Evolutionary conservation across 2,113 vertebrate species (phyloP), one percentile per base, ranked within the genome.

Genomic region (Bathybates hornii): DNA sequence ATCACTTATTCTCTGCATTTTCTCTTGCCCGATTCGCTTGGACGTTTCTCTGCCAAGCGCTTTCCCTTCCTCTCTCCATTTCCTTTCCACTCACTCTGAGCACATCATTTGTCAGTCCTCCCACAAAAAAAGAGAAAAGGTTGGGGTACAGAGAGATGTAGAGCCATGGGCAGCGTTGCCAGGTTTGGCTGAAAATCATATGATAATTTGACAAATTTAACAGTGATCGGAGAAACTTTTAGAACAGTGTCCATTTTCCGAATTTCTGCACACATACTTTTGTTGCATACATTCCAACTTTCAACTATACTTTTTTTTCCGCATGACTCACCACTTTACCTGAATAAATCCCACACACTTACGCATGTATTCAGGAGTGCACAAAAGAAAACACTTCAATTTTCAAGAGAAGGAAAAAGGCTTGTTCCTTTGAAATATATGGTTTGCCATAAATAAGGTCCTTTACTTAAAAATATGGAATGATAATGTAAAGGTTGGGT

Each of bases 41-140:
- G 89, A 93, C 88, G 29, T 78, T 21, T 48, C 85, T 82, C 81
- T 87, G 81, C 91, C 90, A 91, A 87, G 85, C 68, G 68, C 91
- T 91, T 86, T 90, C 84, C 89, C 87, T 86, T 89, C 89, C 88
- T 73, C 61, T 88, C 82, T 82, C 53, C 63, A 21, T 92, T 93
- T 93, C 86, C 66, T 89, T 63, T 93, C 82, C 88, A 16, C 71
- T 89, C 24, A 85, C 48, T 93, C 54, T 61, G 63, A 91, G 81
- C 57, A 7, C 73, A 48, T 86, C 87, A 66, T 90, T 94, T 87
- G 81, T 93, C 90, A 87, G 29, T 38, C 80, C 61, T 43, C 81
- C 63, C 14, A 27, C 32, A 50, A 82, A 84, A 48, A 36, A 3
- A 34, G 14, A 6, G 24, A 29, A 48, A 50, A 19, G 43, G 16